phyloP scores from a whole-genome alignment of 2,888 invertebrate species.

The Apamea crenata region DNA sequence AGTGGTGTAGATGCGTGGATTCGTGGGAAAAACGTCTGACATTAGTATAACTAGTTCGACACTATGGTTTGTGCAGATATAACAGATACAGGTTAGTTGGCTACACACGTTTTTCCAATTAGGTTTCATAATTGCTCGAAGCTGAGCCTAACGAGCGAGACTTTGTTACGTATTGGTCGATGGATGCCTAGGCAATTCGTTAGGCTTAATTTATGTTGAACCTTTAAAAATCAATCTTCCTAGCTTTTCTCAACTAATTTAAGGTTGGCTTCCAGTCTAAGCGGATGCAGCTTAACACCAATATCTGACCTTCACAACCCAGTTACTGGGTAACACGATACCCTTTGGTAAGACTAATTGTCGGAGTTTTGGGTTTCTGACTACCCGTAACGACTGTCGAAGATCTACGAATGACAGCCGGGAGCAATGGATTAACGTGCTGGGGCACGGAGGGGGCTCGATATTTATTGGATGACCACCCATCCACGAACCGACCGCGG shows the following conservation, averaged over 20 bases:
- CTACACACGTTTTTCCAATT: constrained; percentile 74
- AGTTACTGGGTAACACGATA: neutral
- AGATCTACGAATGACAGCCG: neutral
- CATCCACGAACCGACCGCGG: neutral
- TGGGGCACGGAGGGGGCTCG: neutral
- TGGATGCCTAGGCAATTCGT: constrained; percentile 34
- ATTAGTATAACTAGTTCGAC: constrained; percentile 69
- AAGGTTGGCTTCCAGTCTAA: neutral
- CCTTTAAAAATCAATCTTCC: constrained; percentile 21
- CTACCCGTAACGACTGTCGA: neutral
- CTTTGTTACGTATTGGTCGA: constrained; percentile 40
- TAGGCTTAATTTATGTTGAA: constrained; percentile 26
- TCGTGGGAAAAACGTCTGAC: constrained; percentile 76
- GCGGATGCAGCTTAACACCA: neutral
- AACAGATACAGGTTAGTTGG: constrained; percentile 71
- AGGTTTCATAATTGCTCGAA: constrained; percentile 65
- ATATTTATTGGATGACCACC: neutral
- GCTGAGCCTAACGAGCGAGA: constrained; percentile 30
- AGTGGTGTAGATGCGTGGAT: constrained; percentile 58
- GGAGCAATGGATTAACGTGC: neutral
- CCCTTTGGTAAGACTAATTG: neutral
- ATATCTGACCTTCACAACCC: neutral
- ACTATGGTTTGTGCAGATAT: constrained; percentile 71
- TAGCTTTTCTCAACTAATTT: neutral
- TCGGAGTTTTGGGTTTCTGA: neutral